Percentiles rank a stretch among this genome's conserved stretches.
Conservation (phyloP, 2,797 vertebrate species). For the Etheostoma nigrum region DNA sequence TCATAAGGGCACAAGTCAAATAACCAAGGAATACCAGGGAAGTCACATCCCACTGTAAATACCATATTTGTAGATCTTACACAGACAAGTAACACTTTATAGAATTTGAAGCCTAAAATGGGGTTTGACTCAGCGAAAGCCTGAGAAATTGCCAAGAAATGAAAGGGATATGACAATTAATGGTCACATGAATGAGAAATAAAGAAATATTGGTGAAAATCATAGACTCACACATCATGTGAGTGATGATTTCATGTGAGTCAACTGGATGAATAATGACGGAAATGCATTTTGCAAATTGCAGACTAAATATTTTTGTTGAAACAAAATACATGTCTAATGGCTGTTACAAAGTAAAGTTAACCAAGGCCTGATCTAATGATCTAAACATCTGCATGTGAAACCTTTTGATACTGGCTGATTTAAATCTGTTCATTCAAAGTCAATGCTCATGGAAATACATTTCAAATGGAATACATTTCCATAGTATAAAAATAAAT, state of each 20-base stretch:
- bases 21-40: slow-evolving; percentile 33
- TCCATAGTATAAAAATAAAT: slow-evolving; percentile 39
- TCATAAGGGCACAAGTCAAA: slow-evolving; percentile 22
- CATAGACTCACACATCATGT: slow-evolving; percentile 1
- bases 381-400: slow-evolving; percentile 42
- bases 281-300: neutral
- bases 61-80: slow-evolving; percentile 37
- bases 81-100: slow-evolving; percentile 38
- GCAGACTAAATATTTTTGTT: slow-evolving; percentile 5
- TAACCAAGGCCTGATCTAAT: slow-evolving; percentile 10
- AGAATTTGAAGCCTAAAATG: slow-evolving; percentile 17
- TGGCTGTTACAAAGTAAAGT: slow-evolving; percentile 24
- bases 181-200: slow-evolving; percentile 24
- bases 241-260: slow-evolving; percentile 17
- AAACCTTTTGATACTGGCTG: slow-evolving; percentile 21
- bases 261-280: slow-evolving; percentile 1
- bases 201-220: slow-evolving; percentile 8
- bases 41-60: slow-evolving; percentile 46
- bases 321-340: slow-evolving; percentile 29
- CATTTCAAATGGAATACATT: slow-evolving; percentile 17
- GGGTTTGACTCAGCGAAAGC: slow-evolving; percentile 39
- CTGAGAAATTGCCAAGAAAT: slow-evolving; percentile 15
- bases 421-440: slow-evolving; percentile 21
- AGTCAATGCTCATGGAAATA: slow-evolving; percentile 11
- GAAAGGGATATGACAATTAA: slow-evolving; percentile 23